These are phyloP conservation scores for Rhea pennata DNA, from an alignment of 2,113 vertebrate genomes.

Conservation along the genomic window DNA sequence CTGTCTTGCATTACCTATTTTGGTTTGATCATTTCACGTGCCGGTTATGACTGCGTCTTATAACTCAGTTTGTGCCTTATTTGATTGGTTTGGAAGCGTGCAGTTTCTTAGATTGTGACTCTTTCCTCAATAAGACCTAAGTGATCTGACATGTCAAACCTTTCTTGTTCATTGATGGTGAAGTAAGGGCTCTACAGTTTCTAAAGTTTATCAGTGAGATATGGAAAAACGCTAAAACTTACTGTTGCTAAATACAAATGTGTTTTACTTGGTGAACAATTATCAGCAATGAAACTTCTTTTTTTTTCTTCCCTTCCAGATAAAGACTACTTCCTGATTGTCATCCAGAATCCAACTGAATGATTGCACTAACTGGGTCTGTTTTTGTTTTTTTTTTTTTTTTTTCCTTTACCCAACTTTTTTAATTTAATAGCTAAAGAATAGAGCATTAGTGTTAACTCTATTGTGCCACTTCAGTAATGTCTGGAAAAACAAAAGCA, in stretches of 20 bases:
- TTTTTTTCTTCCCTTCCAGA: conserved; percentile 77
- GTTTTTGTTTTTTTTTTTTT: background rate
- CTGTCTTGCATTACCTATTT: background rate
- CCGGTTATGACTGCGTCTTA: background rate
- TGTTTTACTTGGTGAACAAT: background rate
- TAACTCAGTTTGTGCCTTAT: background rate
- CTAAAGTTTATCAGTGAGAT: background rate
- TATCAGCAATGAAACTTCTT: background rate
- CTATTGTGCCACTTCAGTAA: background rate
- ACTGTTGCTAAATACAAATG: background rate
- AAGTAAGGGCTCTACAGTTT: background rate
- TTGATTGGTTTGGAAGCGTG: background rate
- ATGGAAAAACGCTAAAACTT: background rate
- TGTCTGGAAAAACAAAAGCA: background rate
- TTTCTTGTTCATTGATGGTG: background rate
- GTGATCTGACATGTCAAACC: background rate
- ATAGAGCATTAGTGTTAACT: conserved; percentile 40
- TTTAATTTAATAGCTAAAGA: conserved; percentile 69
- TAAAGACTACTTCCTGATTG: conserved; percentile 97
- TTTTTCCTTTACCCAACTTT: background rate
- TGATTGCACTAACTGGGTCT: conserved; percentile 50
- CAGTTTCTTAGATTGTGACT: background rate
- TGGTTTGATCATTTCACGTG: background rate
- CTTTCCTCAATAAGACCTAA: background rate
- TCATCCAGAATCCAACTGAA: conserved; percentile 94